Evolutionary conservation across 2,888 invertebrate species (phyloP), one percentile per base, ranked within the genome.

Genomic region (Plebejus anna): DNA sequence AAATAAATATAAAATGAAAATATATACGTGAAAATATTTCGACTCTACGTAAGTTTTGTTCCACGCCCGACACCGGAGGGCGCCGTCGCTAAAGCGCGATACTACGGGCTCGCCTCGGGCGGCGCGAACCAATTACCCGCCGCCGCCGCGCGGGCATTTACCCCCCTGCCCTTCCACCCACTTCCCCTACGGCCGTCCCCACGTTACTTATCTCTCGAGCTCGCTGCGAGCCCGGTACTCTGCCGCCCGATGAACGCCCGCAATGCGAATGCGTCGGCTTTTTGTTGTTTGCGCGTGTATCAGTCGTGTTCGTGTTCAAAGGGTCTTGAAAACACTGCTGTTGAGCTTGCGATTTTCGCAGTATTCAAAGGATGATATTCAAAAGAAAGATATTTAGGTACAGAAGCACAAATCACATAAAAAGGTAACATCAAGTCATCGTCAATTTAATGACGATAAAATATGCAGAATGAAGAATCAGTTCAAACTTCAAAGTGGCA

Each of bases 111-210:
- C 90, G 92, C 93, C 92, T 92, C 92, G 91, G 92, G 92, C 92
- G 92, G 92, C 92, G 92, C 91, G 92, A 92, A 94, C 93, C 94
- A 94, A 94, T 94, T 93, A 94, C 93, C 93, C 92, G 90, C 89
- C 89, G 87, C 81, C 89, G 86, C 87, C 89, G 89, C 90, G 90
- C 89, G 90, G 91, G 91, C 90, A 91, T 90, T 91, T 91, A 88
- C 89, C 89, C 84, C 84, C 84, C 84, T 83, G 81, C 80, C 81
- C 80, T 79, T 73, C 77, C 79, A 81, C 77, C 79, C 78, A 75
- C 73, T 61, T 82, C 82, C 84, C 81, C 85, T 84, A 82, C 79
- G 83, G 82, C 81, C 81, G 76, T 71, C 78, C 78, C 78, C 79
- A 75, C 77, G 51, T 88, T 89, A 88, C 88, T 89, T 90, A 91